These are phyloP conservation scores for Azemiops feae DNA, from an alignment of 2,113 vertebrate species.

Conservation along the genomic window DNA sequence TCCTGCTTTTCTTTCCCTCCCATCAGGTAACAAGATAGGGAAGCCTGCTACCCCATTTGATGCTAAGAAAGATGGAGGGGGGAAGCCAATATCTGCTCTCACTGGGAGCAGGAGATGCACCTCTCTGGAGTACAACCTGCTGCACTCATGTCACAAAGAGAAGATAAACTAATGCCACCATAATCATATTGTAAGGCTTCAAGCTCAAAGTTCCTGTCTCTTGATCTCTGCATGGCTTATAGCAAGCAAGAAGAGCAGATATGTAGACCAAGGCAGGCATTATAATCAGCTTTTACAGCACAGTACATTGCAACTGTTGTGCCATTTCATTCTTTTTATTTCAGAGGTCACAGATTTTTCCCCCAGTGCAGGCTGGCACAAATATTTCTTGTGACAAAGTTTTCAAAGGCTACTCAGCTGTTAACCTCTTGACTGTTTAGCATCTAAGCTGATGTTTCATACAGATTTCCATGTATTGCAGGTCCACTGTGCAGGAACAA, in stretches of 20 bases:
- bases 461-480: background rate
- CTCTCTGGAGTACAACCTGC: background rate
- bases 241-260: background rate
- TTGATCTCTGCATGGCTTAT: background rate
- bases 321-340: background rate
- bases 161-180: background rate
- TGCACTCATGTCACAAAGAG: background rate
- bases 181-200: background rate
- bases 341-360: background rate
- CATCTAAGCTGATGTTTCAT: background rate
- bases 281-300: background rate
- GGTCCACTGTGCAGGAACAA: background rate
- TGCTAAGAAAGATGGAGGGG: background rate
- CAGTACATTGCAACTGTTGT: background rate
- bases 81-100: background rate
- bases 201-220: background rate
- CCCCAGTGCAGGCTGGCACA: background rate
- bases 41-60: background rate
- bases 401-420: background rate
- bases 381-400: background rate
- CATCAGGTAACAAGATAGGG: constrained; percentile 5
- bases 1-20: background rate
- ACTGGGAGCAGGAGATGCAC: background rate
- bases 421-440: background rate
- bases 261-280: background rate